Evolutionary conservation across 2,113 vertebrate genomes (phyloP).

Genomic region (Oncorhynchus masou): DNA sequence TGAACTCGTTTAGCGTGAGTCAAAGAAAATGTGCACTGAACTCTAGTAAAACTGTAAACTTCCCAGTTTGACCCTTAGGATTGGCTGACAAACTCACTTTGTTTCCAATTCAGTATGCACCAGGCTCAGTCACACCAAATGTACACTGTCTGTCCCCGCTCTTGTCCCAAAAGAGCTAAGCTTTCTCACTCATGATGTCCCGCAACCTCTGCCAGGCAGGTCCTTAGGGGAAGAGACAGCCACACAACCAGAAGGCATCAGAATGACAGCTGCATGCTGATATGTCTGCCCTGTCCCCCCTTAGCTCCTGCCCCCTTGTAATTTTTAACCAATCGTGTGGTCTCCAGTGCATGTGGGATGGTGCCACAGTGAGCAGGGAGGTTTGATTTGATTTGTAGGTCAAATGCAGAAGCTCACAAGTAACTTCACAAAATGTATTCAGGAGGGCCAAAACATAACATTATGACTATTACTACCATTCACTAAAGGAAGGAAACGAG

Average conservation of each 20-base stretch:
- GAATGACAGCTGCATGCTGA: slow-evolving; percentile 73
- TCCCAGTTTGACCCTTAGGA: slow-evolving; percentile 28
- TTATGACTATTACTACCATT: too few species aligned
- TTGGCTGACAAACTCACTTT: slow-evolving; percentile 20
- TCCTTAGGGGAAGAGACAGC: slow-evolving; percentile 63
- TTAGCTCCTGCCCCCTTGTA: slow-evolving; percentile 50
- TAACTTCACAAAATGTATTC: background rate
- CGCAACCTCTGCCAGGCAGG: slow-evolving; percentile 51
- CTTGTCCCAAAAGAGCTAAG: slow-evolving; percentile 53
- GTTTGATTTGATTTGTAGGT: slow-evolving; percentile 52
- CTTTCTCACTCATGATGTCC: slow-evolving; percentile 58
- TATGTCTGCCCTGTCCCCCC: slow-evolving; percentile 51
- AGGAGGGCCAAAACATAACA: too few species aligned
- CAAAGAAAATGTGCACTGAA: too few species aligned
- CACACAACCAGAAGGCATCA: slow-evolving; percentile 53
- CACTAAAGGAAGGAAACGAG: too few species aligned
- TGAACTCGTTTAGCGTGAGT: too few species aligned
- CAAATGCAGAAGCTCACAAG: slow-evolving; percentile 49
- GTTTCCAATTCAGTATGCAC: slow-evolving; percentile 11
- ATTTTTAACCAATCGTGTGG: slow-evolving; percentile 65
- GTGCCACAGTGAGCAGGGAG: slow-evolving; percentile 36
- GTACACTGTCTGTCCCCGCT: slow-evolving; percentile 1
- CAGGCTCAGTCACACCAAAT: too few species aligned
- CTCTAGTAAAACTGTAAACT: too few species aligned
- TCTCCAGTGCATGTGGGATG: slow-evolving; percentile 56